A percentile compares a stretch with the other conserved stretches of the same genome.
Evolutionary conservation across 2,888 invertebrate species (phyloP).

Genomic region (Parnassius mnemosyne): DNA sequence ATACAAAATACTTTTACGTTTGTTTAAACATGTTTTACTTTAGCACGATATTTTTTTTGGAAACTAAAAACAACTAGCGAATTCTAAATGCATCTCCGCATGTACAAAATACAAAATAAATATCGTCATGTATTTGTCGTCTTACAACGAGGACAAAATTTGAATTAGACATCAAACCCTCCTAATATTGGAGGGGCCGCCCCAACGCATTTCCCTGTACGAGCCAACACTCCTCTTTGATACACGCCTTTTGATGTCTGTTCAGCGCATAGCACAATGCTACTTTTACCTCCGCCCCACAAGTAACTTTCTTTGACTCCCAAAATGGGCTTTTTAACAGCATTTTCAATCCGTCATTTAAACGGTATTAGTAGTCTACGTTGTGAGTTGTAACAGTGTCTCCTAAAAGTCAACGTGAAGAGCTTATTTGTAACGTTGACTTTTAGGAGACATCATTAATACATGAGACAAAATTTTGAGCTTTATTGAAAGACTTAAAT

Average conservation of each 20-base stretch:
- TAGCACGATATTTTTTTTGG: too few relatives aligned
- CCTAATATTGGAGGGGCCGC: slow-evolving; percentile 52
- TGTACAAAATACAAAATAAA: slow-evolving; percentile 21
- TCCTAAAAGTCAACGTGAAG: too few relatives aligned
- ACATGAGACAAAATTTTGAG: too few relatives aligned
- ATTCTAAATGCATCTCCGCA: slow-evolving; percentile 8
- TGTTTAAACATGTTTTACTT: too few relatives aligned
- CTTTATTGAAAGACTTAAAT: too few relatives aligned
- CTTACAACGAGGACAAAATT: slow-evolving; percentile 56
- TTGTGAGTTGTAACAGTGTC: neutral
- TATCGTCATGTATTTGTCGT: slow-evolving; percentile 21
- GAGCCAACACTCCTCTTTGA: slow-evolving; percentile 66
- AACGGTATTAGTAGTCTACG: slow-evolving; percentile 3
- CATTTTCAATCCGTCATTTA: slow-evolving; percentile 34
- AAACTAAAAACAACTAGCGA: slow-evolving; percentile 4
- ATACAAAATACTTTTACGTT: too few relatives aligned
- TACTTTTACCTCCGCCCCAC: slow-evolving; percentile 58
- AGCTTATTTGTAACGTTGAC: too few relatives aligned
- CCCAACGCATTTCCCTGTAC: slow-evolving; percentile 53
- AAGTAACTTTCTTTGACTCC: slow-evolving; percentile 57
- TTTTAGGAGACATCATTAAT: too few relatives aligned
- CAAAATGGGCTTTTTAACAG: slow-evolving; percentile 55
- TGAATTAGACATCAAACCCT: slow-evolving; percentile 58
- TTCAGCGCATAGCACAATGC: slow-evolving; percentile 61
- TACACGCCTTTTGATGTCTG: slow-evolving; percentile 73